Conservation (phyloP, 2,113 vertebrate species). For the Conger conger region DNA sequence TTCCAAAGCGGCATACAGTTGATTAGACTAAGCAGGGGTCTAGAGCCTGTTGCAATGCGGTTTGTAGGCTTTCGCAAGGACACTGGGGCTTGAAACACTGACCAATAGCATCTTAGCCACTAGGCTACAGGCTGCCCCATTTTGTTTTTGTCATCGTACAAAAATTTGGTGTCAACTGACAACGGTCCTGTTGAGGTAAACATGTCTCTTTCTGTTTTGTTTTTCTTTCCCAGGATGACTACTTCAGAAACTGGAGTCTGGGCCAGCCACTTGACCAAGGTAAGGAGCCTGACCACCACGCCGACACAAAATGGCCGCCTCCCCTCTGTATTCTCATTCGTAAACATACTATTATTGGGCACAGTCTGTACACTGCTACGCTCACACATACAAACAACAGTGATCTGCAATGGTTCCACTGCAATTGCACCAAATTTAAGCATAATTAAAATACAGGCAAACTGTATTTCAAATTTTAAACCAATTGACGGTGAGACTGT, state of each 20-base stretch:
- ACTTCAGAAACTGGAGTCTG: slow-evolving; percentile 82
- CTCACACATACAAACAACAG: neutral
- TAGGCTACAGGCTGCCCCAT: neutral
- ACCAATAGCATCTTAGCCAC: too few species aligned
- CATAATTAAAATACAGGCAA: too few species aligned
- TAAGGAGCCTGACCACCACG: slow-evolving; percentile 48
- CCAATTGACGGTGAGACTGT: neutral
- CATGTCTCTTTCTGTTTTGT: neutral
- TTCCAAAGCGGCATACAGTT: too few species aligned
- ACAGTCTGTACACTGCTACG: neutral
- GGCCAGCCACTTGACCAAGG: slow-evolving; percentile 82
- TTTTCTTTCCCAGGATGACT: slow-evolving; percentile 71
- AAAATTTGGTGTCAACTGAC: neutral
- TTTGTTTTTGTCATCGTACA: neutral
- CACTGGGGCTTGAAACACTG: too few species aligned
- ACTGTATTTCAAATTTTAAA: neutral
- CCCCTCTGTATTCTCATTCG: neutral
- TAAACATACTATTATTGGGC: neutral
- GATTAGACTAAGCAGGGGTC: too few species aligned
- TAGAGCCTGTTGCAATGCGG: too few species aligned
- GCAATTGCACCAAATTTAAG: too few species aligned
- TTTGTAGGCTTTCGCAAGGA: too few species aligned
- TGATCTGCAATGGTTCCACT: neutral
- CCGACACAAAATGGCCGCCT: neutral
- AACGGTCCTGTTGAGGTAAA: neutral